A percentile compares a stretch with the other conserved stretches of the same genome.
phyloP scores from a whole-genome alignment of 1,140 invertebrate species.

The Calephelis virginiensis region DNA sequence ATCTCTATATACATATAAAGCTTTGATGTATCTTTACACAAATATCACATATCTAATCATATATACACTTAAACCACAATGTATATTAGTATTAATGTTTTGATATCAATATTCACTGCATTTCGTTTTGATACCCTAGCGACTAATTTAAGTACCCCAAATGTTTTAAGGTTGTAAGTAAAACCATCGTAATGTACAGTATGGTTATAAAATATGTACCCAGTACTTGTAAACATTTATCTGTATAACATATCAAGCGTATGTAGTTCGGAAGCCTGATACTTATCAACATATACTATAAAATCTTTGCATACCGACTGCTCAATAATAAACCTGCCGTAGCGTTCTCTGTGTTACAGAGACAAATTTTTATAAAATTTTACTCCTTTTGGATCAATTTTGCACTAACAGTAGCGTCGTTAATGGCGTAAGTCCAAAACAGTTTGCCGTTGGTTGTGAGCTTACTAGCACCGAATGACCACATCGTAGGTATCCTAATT shows the following conservation, averaged over 20 bases:
- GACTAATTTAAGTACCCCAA: constrained; percentile 58
- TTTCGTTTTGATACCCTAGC: constrained; percentile 64
- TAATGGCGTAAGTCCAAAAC: constrained; percentile 30
- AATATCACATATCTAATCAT: constrained; percentile 73
- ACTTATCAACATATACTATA: constrained; percentile 37
- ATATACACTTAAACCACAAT: constrained; percentile 61
- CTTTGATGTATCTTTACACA: constrained; percentile 68
- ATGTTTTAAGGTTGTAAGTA: constrained; percentile 66
- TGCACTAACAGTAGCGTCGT: constrained; percentile 34
- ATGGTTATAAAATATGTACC: constrained; percentile 66
- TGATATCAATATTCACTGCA: constrained; percentile 73
- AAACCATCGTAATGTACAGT: constrained; percentile 69
- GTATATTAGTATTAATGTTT: constrained; percentile 70
- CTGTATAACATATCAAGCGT: constrained; percentile 74
- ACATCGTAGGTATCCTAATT: constrained; percentile 29
- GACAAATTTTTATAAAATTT: constrained; percentile 65
- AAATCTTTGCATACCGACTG: constrained; percentile 44
- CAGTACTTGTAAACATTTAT: constrained; percentile 64
- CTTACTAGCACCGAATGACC: constrained; percentile 31
- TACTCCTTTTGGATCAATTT: constrained; percentile 63
- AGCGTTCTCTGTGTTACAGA: constrained; percentile 41
- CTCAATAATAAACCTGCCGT: constrained; percentile 51
- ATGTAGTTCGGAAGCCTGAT: constrained; percentile 55
- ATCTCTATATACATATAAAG: constrained; percentile 53
- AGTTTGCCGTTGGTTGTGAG: constrained; percentile 41